Conservation (phyloP, 2,113 vertebrate species). For the Mesocricetus auratus region DNA sequence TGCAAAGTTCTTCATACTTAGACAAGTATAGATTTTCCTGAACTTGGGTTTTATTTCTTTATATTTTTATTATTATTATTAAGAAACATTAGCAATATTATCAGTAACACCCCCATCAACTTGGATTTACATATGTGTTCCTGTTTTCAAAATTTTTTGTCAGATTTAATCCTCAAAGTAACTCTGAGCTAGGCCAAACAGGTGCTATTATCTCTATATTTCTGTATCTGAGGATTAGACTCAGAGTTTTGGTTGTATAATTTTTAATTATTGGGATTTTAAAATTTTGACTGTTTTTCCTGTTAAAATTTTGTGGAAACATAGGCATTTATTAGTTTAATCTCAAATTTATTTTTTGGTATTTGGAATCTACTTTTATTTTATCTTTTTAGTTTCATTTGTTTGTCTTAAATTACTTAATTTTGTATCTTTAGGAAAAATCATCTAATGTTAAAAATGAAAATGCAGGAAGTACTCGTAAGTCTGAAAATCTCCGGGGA, state of each 20-base stretch:
- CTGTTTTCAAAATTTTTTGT: conserved; percentile 50
- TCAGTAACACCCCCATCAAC: neutral
- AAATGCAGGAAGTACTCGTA: conserved; percentile 90
- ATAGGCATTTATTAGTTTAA: conserved; percentile 30
- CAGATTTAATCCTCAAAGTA: conserved; percentile 44
- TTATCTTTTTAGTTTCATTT: conserved; percentile 37
- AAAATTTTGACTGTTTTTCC: neutral
- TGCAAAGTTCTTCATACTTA: neutral
- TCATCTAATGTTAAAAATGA: conserved; percentile 94
- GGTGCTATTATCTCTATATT: neutral
- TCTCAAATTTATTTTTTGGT: conserved; percentile 19
- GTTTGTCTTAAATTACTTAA: neutral
- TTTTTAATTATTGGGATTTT: conserved; percentile 25
- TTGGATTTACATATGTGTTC: conserved; percentile 25
- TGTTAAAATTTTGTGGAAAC: conserved; percentile 22
- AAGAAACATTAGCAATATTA: neutral
- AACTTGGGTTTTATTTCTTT: conserved; percentile 34
- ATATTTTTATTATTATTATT: neutral
- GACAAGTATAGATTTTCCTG: conserved; percentile 27
- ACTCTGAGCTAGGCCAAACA: conserved; percentile 12
- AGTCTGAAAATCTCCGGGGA: conserved; percentile 95
- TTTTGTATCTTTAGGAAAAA: conserved; percentile 90
- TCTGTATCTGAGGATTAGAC: neutral
- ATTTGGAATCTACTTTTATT: conserved; percentile 10
- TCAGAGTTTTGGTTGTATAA: neutral